These are phyloP conservation scores for Bombyx mandarina DNA, from an alignment of 1,140 invertebrate genomes.

Conservation along the genomic window DNA sequence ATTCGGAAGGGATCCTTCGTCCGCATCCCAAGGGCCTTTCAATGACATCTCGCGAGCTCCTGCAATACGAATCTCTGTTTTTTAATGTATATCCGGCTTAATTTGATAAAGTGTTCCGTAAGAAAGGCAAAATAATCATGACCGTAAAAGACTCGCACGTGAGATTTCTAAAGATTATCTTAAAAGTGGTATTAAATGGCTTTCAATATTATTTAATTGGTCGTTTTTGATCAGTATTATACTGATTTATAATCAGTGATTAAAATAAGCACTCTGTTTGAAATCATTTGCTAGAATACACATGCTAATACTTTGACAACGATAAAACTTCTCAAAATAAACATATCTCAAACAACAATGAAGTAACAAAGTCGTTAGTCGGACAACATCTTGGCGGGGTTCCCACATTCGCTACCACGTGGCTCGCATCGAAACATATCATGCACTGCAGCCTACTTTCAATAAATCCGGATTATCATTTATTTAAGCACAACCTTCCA, in stretches of 20 bases:
- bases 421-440: constrained; percentile 52
- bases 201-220: too few species aligned
- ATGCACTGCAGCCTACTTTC: constrained; percentile 46
- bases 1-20: constrained; percentile 33
- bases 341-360: constrained; percentile 47
- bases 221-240: too few species aligned
- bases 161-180: too few species aligned
- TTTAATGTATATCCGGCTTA: constrained; percentile 41
- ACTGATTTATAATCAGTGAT: too few species aligned
- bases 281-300: not conserved
- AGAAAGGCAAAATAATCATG: too few species aligned
- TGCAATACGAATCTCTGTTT: constrained; percentile 37
- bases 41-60: constrained; percentile 35
- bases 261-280: not conserved
- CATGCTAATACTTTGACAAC: not conserved
- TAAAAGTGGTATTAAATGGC: too few species aligned
- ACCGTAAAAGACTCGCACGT: too few species aligned
- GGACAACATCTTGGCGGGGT: constrained; percentile 61
- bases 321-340: constrained; percentile 1
- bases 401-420: constrained; percentile 67
- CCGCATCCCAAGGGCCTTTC: constrained; percentile 42
- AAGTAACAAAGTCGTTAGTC: constrained; percentile 60
- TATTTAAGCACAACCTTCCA: constrained; percentile 36
- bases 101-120: constrained; percentile 12
- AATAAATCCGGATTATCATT: constrained; percentile 65